Percentiles rank a stretch among this genome's conserved stretches.
These are phyloP conservation scores for Theretra japonica DNA, from an alignment of 2,888 invertebrate species.

Conservation along the genomic window DNA sequence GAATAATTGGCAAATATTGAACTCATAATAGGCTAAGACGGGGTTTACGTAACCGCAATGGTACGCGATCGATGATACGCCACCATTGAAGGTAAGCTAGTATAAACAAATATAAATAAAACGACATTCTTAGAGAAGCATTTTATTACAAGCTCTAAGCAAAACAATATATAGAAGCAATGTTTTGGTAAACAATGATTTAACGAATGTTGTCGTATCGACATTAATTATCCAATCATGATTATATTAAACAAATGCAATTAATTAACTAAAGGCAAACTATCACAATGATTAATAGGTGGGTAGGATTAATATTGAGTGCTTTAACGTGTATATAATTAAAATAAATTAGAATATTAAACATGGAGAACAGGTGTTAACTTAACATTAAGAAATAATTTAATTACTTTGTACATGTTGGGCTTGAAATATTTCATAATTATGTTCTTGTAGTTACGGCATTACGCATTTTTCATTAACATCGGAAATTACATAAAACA, in stretches of 20 bases:
- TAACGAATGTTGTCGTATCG: conserved; percentile 16
- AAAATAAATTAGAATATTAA: not conserved
- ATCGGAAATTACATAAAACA: no score
- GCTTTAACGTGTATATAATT: conserved; percentile 20
- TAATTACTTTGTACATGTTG: not conserved
- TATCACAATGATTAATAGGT: conserved; percentile 57
- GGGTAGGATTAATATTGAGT: conserved; percentile 41
- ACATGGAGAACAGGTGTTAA: not conserved
- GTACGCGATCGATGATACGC: no score
- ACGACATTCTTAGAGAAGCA: conserved; percentile 10
- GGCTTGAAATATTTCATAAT: no score
- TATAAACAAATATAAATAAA: not conserved
- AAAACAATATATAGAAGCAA: conserved; percentile 33
- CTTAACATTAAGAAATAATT: not conserved
- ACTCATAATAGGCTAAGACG: no score
- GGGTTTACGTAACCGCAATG: no score
- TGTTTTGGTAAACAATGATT: conserved; percentile 17
- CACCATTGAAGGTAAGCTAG: not conserved
- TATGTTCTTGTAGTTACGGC: no score
- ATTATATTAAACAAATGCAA: conserved; percentile 33
- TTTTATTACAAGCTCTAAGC: conserved; percentile 43
- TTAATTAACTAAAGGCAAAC: conserved; percentile 38
- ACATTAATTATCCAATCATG: not conserved
- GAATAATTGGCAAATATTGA: no score
- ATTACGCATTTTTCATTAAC: no score